phyloP scores from a whole-genome alignment of 2,888 invertebrate genomes.

The Lasioglossum vierecki region DNA sequence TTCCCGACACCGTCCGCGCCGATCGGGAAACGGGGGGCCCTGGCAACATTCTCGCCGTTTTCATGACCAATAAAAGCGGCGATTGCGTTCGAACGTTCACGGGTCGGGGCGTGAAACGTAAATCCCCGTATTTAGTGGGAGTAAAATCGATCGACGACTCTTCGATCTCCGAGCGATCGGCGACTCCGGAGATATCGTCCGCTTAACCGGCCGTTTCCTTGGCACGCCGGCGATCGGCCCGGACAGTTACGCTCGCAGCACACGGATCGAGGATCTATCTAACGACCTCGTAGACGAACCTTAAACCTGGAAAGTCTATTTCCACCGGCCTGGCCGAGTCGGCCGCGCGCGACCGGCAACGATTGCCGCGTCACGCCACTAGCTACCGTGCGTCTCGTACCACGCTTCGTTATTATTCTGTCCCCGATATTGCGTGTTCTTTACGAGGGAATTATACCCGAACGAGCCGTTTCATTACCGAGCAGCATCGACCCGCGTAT shows the following conservation, averaged over 20 bases:
- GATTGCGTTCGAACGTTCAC: slow-evolving; percentile 15
- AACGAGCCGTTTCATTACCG: slow-evolving; percentile 31
- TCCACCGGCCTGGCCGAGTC: not conserved
- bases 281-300: slow-evolving; percentile 51
- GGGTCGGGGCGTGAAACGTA: slow-evolving; percentile 38
- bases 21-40: not conserved
- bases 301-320: slow-evolving; percentile 24
- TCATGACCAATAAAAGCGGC: slow-evolving; percentile 57
- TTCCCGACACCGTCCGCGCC: not conserved
- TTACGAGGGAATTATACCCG: slow-evolving; percentile 42
- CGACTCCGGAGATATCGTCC: slow-evolving; percentile 31
- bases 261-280: not conserved
- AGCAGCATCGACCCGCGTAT: slow-evolving; percentile 7
- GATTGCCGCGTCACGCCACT: slow-evolving; percentile 14
- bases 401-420: slow-evolving; percentile 27
- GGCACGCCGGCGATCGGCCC: not conserved
- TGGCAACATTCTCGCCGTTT: slow-evolving; percentile 39
- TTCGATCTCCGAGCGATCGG: slow-evolving; percentile 13
- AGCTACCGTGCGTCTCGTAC: slow-evolving; percentile 13
- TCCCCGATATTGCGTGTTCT: slow-evolving; percentile 40
- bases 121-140: slow-evolving; percentile 67
- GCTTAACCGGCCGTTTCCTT: slow-evolving; percentile 62
- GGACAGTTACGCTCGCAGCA: not conserved
- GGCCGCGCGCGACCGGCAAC: slow-evolving; percentile 13
- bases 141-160: slow-evolving; percentile 58